A percentile compares a stretch with the other conserved stretches of the same genome.
phyloP scores from a whole-genome alignment of 1,140 invertebrate species.

The Trialeurodes vaporariorum region DNA sequence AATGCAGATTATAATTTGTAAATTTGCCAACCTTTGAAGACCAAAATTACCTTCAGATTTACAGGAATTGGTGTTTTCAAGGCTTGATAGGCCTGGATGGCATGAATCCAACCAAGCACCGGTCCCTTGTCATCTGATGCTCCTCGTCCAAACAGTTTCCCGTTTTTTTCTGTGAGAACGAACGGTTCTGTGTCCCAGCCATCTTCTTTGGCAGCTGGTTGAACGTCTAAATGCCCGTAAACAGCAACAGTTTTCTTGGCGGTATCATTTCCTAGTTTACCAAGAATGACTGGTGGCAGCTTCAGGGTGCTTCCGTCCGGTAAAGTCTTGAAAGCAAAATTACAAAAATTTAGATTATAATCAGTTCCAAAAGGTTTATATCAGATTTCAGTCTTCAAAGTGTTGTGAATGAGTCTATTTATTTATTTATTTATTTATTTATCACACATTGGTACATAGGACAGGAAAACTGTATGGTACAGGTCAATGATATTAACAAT shows the following conservation, averaged over 20 bases:
- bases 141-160: constrained; percentile 84
- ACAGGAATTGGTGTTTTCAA: constrained; percentile 62
- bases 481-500: too few species aligned
- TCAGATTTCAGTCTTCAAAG: neutral
- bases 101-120: constrained; percentile 87
- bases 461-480: too few species aligned
- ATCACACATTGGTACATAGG: too few species aligned
- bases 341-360: constrained; percentile 12
- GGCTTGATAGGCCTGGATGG: constrained; percentile 76
- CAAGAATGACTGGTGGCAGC: constrained; percentile 83
- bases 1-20: too few species aligned
- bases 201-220: constrained; percentile 82
- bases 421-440: neutral
- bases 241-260: constrained; percentile 84
- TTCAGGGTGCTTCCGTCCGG: constrained; percentile 57
- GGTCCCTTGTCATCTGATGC: constrained; percentile 91
- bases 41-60: constrained; percentile 86
- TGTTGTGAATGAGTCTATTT: neutral
- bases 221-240: constrained; percentile 97
- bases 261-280: constrained; percentile 65
- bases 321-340: constrained; percentile 39
- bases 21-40: too few species aligned
- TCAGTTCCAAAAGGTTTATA: constrained; percentile 2
- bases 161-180: constrained; percentile 72
- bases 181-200: constrained; percentile 96